Conservation (phyloP, 2,797 vertebrate species). For the Lemur catta region DNA sequence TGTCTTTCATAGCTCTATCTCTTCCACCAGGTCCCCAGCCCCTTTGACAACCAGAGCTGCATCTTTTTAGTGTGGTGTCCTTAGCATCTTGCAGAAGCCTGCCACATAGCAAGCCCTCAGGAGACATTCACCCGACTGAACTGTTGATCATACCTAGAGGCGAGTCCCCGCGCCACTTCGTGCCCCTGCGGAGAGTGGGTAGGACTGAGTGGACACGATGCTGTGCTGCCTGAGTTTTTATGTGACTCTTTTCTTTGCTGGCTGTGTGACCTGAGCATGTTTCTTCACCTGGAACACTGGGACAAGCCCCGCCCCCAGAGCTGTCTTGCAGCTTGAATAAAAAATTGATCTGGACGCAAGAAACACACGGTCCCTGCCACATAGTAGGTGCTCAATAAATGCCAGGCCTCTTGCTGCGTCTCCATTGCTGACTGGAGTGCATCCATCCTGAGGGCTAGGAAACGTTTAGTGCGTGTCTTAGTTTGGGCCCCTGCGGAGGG, state of each 20-base stretch:
- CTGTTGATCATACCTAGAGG: neutral
- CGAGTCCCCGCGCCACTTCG: neutral
- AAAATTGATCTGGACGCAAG: neutral
- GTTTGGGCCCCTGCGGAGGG: neutral
- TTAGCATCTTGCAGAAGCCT: neutral
- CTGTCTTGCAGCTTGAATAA: neutral
- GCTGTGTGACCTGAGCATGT: neutral
- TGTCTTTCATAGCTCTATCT: neutral
- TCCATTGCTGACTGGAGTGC: neutral
- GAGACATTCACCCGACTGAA: neutral
- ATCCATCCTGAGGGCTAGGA: neutral
- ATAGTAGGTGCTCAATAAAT: neutral
- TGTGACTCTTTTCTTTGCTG: neutral
- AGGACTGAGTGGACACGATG: neutral
- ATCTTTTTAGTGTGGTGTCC: neutral
- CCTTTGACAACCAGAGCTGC: neutral
- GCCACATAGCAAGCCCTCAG: neutral
- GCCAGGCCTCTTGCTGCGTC: neutral
- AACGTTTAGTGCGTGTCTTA: neutral
- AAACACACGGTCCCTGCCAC: neutral
- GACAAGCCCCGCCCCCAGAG: neutral
- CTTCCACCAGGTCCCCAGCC: neutral
- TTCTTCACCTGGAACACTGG: neutral
- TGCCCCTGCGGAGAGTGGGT: rapidly evolving
- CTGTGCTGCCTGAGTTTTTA: neutral